Conservation (phyloP, 1,140 invertebrate genomes). For the Drepana arcuata region DNA sequence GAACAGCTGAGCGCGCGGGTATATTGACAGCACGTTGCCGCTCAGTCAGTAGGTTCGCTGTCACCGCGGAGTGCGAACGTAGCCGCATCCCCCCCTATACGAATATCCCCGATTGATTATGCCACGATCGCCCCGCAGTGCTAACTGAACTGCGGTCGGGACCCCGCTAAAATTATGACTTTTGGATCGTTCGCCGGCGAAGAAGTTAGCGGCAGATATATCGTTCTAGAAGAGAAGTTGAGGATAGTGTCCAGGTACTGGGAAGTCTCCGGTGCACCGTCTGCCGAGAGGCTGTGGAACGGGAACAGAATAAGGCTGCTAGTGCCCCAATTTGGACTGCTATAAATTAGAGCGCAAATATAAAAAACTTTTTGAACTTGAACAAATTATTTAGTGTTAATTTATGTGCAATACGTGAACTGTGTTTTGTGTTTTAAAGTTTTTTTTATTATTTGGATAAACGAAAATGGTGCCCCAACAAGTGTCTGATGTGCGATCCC, state of each 20-base stretch:
- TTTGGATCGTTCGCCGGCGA: conserved; percentile 58
- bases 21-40: conserved; percentile 70
- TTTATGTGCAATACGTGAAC: conserved; percentile 61
- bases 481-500: conserved; percentile 64
- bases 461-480: conserved; percentile 71
- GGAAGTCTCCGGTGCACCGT: conserved; percentile 46
- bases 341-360: conserved; percentile 26
- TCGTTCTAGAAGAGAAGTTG: conserved; percentile 49
- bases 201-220: conserved; percentile 48
- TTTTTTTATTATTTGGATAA: conserved; percentile 43
- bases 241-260: conserved; percentile 64
- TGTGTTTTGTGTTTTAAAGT: conserved; percentile 46
- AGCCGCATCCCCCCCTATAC: conserved; percentile 26
- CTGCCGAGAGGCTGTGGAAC: conserved; percentile 49
- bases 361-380: conserved; percentile 20
- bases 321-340: conserved; percentile 34
- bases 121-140: conserved; percentile 45
- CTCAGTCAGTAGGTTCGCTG: conserved; percentile 57
- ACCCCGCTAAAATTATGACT: conserved; percentile 66
- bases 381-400: conserved; percentile 43
- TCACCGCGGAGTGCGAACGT: conserved; percentile 48
- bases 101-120: conserved; percentile 28
- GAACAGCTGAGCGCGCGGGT: conserved; percentile 65
- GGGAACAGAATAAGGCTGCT: conserved; percentile 33
- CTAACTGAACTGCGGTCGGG: conserved; percentile 44